A percentile compares a stretch with the other conserved stretches of the same genome.
Conservation (phyloP, 2,888 invertebrate species). For the Eristalis arbustorum region DNA sequence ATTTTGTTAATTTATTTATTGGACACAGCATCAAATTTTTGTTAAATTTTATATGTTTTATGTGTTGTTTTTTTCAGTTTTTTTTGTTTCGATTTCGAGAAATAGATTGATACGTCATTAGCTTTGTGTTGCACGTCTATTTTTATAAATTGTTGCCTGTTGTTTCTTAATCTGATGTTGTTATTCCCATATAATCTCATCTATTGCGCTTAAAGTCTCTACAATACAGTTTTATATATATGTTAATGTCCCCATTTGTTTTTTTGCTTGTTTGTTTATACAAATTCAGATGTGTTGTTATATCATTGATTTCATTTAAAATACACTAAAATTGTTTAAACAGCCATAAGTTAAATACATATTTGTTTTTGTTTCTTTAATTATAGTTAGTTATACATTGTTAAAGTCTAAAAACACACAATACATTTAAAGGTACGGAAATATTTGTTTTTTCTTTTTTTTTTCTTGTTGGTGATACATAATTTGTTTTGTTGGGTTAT, state of each 20-base stretch:
- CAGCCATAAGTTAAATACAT: slow-evolving; percentile 68
- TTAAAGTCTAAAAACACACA: slow-evolving; percentile 66
- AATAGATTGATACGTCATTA: slow-evolving; percentile 20
- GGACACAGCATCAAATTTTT: slow-evolving; percentile 65
- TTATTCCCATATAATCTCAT: slow-evolving; percentile 34
- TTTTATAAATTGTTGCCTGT: slow-evolving; percentile 11
- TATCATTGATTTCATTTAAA: slow-evolving; percentile 44
- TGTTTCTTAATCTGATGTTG: slow-evolving; percentile 8
- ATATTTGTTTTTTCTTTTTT: slow-evolving; percentile 47
- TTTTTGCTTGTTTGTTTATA: slow-evolving; percentile 11
- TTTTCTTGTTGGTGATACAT: not conserved
- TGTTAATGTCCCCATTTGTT: slow-evolving; percentile 6
- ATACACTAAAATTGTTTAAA: slow-evolving; percentile 66
- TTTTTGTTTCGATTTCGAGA: slow-evolving; percentile 18
- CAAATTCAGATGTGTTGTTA: slow-evolving; percentile 31
- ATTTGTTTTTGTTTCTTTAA: slow-evolving; percentile 40
- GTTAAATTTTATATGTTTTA: slow-evolving; percentile 16
- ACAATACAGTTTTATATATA: not conserved
- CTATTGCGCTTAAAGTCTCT: slow-evolving; percentile 21
- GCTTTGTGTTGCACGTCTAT: slow-evolving; percentile 36
- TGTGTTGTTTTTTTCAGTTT: not conserved
- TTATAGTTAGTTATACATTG: slow-evolving; percentile 23
- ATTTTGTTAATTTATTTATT: slow-evolving; percentile 54
- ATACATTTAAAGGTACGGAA: slow-evolving; percentile 70
- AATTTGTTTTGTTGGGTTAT: slow-evolving; percentile 5